Conservation (phyloP, 2,888 invertebrate genomes). For the Metacarcinus magister region DNA sequence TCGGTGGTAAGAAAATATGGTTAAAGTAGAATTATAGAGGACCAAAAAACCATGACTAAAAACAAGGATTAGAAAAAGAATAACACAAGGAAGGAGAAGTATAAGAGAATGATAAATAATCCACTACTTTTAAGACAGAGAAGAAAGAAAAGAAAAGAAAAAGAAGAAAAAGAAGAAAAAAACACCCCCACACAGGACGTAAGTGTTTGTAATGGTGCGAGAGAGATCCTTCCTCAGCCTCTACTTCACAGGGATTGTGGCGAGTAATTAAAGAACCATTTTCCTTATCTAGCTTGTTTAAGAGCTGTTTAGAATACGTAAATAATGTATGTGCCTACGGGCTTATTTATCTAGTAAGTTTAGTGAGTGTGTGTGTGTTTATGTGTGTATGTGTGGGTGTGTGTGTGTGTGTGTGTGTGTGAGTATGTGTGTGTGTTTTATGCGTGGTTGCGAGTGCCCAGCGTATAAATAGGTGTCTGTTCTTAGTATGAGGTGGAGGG, state of each 20-base stretch:
- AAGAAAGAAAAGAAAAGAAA: neutral
- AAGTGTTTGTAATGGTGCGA: constrained; percentile 33
- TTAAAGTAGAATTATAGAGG: neutral
- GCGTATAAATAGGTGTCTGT: constrained; percentile 53
- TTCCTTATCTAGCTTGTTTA: constrained; percentile 51
- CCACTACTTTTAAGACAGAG: too few species aligned
- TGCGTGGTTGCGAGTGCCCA: constrained; percentile 40
- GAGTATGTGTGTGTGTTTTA: constrained; percentile 10
- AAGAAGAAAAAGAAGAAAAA: neutral
- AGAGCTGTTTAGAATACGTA: constrained; percentile 40
- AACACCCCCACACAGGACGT: neutral
- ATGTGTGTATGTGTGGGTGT: constrained; percentile 32
- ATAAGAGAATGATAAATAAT: too few species aligned
- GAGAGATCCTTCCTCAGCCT: constrained; percentile 16
- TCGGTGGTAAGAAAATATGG: neutral
- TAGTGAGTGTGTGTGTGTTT: constrained; percentile 18
- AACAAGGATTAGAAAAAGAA: neutral
- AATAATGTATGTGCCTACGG: constrained; percentile 12
- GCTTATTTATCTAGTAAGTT: constrained; percentile 9
- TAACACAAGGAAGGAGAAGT: neutral
- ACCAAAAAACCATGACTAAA: neutral
- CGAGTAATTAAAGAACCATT: constrained; percentile 22
- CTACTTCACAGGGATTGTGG: constrained; percentile 31
- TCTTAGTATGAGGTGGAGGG: constrained; percentile 22
- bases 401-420: constrained; percentile 32